These are phyloP conservation scores for Euwallacea similis DNA, from an alignment of 1,140 invertebrate genomes.

Conservation along the genomic window DNA sequence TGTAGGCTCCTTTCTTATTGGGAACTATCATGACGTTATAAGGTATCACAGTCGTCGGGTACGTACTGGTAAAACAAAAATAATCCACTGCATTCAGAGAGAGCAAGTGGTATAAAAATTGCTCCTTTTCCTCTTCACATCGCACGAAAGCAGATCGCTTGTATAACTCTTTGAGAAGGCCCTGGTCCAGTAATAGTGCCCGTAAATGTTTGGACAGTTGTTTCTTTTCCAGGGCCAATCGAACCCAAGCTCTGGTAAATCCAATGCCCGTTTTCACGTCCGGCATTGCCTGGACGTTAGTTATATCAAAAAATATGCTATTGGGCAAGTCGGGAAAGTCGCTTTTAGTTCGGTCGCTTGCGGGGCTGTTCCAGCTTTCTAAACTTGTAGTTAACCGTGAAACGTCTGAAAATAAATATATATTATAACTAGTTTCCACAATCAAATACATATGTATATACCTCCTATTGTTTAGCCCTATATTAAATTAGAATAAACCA, in stretches of 20 bases:
- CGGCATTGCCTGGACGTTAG: conserved; percentile 93
- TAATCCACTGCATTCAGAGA: conserved; percentile 98
- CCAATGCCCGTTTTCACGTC: conserved; percentile 99
- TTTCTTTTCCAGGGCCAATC: conserved; percentile 97
- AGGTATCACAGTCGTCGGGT: conserved; percentile 88
- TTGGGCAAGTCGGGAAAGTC: conserved; percentile 75
- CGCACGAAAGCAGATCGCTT: conserved; percentile 95
- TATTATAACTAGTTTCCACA: too few species aligned
- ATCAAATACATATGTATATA: too few species aligned
- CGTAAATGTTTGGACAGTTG: conserved; percentile 90
- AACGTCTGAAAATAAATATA: conserved; percentile 63
- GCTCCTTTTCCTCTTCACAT: conserved; percentile 97
- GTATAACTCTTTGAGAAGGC: conserved; percentile 87
- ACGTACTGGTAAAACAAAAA: conserved; percentile 97
- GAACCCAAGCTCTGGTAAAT: conserved; percentile 94
- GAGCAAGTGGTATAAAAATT: conserved; percentile 95
- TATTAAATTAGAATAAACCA: too few species aligned
- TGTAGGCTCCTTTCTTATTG: conserved; percentile 80
- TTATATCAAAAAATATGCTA: conserved; percentile 87
- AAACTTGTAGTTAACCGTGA: conserved; percentile 71
- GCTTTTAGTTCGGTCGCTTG: conserved; percentile 43
- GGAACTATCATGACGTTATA: conserved; percentile 93
- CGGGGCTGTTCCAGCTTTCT: conserved; percentile 53
- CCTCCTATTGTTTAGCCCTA: too few species aligned
- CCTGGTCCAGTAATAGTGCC: conserved; percentile 82